Evolutionary conservation across 2,888 invertebrate species (phyloP), one percentile per base, ranked within the genome.

Genomic region (Agrochola macilenta): DNA sequence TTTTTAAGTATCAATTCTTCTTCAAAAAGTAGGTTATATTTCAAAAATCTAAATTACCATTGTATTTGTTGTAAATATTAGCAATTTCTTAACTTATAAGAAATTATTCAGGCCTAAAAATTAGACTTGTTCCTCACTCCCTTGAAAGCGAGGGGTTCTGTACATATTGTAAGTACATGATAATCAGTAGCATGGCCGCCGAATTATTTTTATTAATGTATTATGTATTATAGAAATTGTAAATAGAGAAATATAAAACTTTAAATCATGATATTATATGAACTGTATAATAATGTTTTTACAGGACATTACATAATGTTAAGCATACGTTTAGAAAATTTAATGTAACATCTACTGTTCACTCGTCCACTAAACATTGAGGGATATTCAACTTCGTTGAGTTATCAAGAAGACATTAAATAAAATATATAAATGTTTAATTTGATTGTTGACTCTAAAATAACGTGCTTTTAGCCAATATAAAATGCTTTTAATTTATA

Each of bases 401-500:
- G 12, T 17, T 73, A 76, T 65, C 12, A 63, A 35, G 49, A 64
- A 75, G 23, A 72, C 52, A 68, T 52, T 11, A 46, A 71, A 64
- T 64, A 46, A 60, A 68, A 63, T 74, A 75, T 65, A 49, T 52
- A 54, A 65, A 80, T 60, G 63, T 63, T 85, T n/a, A 72, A 82
- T 71, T 71, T 75, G 39, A 69, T 82, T 60, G 63, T 65, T 87
- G 49, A 78, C 57, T 74, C 39, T 69, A 64, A 75, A 75, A 52
- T 75, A 70, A 78, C 20, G 30, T 79, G 85, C 85, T 84, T 85
- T 74, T 79, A 77, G 54, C 75, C 63, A 70, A 77, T 71, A 65
- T 70, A 65, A 72, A 78, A 79, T 85, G 87, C 86, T 88, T 87
- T 86, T 88, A 82, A 80, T 78, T 64, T n/a, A 74, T 79, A 49